Conservation (phyloP, 2,797 vertebrate genomes). For the Propithecus deckenii region DNA sequence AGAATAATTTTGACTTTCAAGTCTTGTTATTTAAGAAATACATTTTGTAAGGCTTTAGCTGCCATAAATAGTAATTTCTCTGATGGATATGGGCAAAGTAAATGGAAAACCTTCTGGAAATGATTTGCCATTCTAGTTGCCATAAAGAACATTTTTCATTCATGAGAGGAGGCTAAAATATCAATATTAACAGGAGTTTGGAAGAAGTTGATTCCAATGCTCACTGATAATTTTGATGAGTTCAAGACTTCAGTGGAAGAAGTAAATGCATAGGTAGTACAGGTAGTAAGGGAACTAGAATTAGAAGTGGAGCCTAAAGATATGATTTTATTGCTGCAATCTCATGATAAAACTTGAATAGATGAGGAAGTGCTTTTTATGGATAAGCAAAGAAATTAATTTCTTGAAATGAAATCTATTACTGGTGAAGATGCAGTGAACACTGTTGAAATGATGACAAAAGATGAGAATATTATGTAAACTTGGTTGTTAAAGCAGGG, state of each 20-base stretch:
- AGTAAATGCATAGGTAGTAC: background rate
- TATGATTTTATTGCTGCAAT: background rate
- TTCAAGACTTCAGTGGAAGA: background rate
- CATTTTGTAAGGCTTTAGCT: background rate
- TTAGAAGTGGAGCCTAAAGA: background rate
- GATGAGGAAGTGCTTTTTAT: background rate
- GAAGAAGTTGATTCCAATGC: background rate
- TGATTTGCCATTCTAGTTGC: background rate
- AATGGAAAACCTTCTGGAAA: background rate
- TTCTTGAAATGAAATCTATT: background rate
- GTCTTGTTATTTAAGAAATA: background rate
- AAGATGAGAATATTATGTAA: background rate
- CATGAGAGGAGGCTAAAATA: background rate
- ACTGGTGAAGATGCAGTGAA: background rate
- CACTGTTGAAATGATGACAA: background rate
- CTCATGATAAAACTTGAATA: background rate
- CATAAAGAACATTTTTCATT: background rate
- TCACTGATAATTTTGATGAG: background rate
- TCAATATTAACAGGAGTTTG: background rate
- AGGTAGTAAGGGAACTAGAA: background rate
- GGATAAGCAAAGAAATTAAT: background rate
- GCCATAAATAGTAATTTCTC: background rate
- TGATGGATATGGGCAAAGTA: background rate
- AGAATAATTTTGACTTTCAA: background rate
- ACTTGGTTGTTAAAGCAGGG: background rate